Evolutionary conservation across 2,888 invertebrate species (phyloP).

Genomic region (Siphlonurus alternatus): DNA sequence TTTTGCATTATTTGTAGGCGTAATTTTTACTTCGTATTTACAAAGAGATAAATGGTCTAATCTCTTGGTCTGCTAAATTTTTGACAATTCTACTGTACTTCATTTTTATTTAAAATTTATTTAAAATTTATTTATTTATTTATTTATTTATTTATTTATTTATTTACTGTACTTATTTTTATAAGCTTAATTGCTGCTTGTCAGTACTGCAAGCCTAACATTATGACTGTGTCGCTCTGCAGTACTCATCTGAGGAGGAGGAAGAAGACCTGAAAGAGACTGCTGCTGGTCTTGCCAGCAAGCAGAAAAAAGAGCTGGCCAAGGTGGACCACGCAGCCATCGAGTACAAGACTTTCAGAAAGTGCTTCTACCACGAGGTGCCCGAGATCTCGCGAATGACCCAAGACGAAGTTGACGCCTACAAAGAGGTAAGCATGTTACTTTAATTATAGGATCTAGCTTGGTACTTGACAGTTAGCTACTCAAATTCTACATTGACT

Average conservation of each 20-base stretch:
- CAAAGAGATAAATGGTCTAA: too few relatives aligned
- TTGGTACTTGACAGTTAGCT: neutral
- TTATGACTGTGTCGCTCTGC: slow-evolving; percentile 12
- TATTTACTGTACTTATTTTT: too few relatives aligned
- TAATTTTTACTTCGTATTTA: too few relatives aligned
- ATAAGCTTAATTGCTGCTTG: too few relatives aligned
- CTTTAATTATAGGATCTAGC: neutral
- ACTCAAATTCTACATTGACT: neutral
- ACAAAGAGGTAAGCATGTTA: slow-evolving; percentile 35
- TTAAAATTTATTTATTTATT: too few relatives aligned
- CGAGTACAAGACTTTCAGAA: slow-evolving; percentile 76
- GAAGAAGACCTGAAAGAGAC: slow-evolving; percentile 86
- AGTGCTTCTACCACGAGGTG: slow-evolving; percentile 94
- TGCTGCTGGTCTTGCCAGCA: slow-evolving; percentile 73
- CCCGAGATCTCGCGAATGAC: slow-evolving; percentile 91
- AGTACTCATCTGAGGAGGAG: slow-evolving; percentile 95
- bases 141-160: too few relatives aligned
- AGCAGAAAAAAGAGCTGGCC: slow-evolving; percentile 80
- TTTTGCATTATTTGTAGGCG: neutral
- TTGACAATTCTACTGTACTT: too few relatives aligned
- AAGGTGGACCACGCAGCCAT: slow-evolving; percentile 83
- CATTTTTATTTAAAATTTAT: too few relatives aligned
- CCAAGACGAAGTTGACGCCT: slow-evolving; percentile 64
- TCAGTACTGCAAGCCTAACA: too few relatives aligned
- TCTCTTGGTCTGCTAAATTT: too few relatives aligned